Base-by-base conservation (phyloP, 2,888 invertebrate species). In the Diaprepes abbreviatus region DNA sequence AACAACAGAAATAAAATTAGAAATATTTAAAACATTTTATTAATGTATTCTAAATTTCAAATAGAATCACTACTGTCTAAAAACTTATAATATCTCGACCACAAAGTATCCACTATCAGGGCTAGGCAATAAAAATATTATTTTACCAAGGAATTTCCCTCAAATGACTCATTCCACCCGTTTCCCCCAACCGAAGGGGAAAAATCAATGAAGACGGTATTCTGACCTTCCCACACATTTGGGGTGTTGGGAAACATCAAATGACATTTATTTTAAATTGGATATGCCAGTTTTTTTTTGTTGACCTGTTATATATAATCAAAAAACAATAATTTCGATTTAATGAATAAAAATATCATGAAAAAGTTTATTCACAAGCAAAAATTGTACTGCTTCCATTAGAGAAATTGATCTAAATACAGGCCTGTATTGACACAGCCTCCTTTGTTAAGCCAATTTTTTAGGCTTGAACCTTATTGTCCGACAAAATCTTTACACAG, bases 161-260 rank as follows among this genome's bases (percentile, higher is more conserved):
- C 59, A 59, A 60, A 54, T 66, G 66, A 66, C 52, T 66, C 66
- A 66, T 66, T 6, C 59, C 33, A 10, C 50, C 31, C 28, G 28
- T 16, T 24, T 40, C 54, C 52, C 3, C 31, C 28, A 9, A 1
- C 21, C 3, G 16, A 2, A n/a, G 50, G 60, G 45, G 52, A 33
- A 60, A 66, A 66, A 66, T 60, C 60, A 60, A 66, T 60, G 52
- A 60, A 35, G 21, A 50, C 16, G 12, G 16, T 66, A 60, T 50
- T 48, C 21, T 59, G 66, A 66, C 66, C 66, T 66, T 60, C 36
- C 60, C 33, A 52, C 19, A 59, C 40, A 40, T 59, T 45, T 40
- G 7, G 19, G 5, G 21, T 4, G 60, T 45, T 48, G 24, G 21
- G 55, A 19, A 33, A 33, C 21, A 50, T 43, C 1, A 12, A 28